Conservation (phyloP, 2,888 invertebrate species). For the Orchesella flavescens region DNA sequence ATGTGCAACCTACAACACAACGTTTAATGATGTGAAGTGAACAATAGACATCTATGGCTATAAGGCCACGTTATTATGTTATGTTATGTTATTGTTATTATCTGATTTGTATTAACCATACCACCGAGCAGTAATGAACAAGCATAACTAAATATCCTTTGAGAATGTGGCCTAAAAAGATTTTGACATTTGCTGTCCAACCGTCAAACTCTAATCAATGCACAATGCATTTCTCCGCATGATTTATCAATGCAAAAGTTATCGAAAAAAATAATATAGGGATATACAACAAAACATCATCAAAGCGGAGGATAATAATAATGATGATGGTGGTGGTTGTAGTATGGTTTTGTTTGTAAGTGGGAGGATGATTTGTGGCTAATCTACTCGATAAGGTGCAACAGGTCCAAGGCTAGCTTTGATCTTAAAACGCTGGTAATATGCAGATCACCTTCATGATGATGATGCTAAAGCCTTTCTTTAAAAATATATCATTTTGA, state of each 20-base stretch:
- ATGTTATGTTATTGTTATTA: too few relatives aligned
- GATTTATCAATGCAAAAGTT: slow-evolving; percentile 35
- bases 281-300: not conserved
- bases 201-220: slow-evolving; percentile 18
- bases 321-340: not conserved
- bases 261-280: not conserved
- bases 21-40: not conserved
- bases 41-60: not conserved
- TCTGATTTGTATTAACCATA: not conserved
- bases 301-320: too few relatives aligned
- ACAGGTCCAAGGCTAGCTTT: too few relatives aligned
- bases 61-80: not conserved
- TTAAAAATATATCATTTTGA: too few relatives aligned
- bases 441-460: not conserved
- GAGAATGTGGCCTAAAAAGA: slow-evolving; percentile 18
- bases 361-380: too few relatives aligned
- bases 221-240: slow-evolving; percentile 6
- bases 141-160: not conserved
- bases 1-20: not conserved
- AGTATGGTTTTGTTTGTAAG: too few relatives aligned
- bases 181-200: slow-evolving; percentile 37
- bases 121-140: slow-evolving; percentile 5
- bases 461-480: not conserved
- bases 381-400: too few relatives aligned
- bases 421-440: not conserved